Evolutionary conservation across 2,888 invertebrate species (phyloP).

Genomic region (Chrysolina oricalcia): DNA sequence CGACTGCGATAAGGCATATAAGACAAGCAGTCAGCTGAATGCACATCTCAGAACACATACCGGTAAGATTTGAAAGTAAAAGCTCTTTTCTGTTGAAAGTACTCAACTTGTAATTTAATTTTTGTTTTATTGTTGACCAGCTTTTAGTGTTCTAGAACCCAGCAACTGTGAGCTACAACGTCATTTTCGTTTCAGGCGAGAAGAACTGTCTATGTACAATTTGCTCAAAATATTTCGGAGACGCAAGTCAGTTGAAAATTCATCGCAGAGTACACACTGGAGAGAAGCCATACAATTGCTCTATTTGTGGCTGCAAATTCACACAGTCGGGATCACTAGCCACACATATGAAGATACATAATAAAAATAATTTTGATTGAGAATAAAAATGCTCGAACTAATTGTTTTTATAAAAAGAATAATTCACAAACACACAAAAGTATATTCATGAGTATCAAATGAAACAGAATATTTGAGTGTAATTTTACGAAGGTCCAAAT

Average conservation of each 20-base stretch:
- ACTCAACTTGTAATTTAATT: too few species aligned
- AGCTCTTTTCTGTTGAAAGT: too few species aligned
- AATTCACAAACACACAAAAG: too few species aligned
- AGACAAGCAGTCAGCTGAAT: slow-evolving; percentile 61
- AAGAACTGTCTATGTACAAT: slow-evolving; percentile 59
- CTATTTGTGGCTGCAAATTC: slow-evolving; percentile 56
- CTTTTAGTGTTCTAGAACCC: too few species aligned
- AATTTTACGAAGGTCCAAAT: too few species aligned
- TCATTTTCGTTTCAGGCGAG: slow-evolving; percentile 54
- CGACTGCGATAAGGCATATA: slow-evolving; percentile 59
- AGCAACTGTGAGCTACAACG: slow-evolving; percentile 7
- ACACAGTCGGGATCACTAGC: slow-evolving; percentile 58
- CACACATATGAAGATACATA: slow-evolving; percentile 58
- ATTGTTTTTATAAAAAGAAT: too few species aligned
- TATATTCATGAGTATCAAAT: too few species aligned
- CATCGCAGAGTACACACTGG: slow-evolving; percentile 58
- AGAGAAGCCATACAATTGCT: slow-evolving; percentile 57
- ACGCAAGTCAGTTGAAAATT: slow-evolving; percentile 58
- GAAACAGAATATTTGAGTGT: too few species aligned
- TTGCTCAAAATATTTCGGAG: slow-evolving; percentile 59
- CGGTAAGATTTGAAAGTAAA: slow-evolving; percentile 47
- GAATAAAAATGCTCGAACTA: background rate
- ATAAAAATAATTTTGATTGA: slow-evolving; percentile 23
- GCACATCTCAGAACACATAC: slow-evolving; percentile 60
- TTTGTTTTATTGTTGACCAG: too few species aligned